Evolutionary conservation across 2,113 vertebrate species (phyloP).

Genomic region (Uria lomvia): DNA sequence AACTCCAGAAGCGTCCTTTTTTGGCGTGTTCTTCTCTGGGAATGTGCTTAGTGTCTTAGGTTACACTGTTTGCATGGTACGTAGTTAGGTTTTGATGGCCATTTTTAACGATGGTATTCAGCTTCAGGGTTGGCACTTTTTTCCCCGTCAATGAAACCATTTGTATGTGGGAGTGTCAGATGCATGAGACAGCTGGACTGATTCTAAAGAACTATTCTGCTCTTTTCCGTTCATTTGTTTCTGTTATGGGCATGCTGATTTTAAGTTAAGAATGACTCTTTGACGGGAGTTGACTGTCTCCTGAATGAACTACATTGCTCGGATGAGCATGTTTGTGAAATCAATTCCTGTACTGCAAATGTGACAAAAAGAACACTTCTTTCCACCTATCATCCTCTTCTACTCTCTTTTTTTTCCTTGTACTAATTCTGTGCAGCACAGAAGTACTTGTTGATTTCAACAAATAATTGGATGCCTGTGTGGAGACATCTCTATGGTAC

Average conservation of each 20-base stretch:
- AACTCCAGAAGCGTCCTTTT: background rate
- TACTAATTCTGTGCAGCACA: background rate
- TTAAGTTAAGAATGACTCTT: constrained; percentile 58
- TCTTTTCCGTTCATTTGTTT: constrained; percentile 60
- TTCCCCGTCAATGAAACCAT: constrained; percentile 20
- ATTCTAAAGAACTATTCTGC: constrained; percentile 62
- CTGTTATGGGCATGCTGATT: constrained; percentile 22
- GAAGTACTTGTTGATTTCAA: constrained; percentile 48
- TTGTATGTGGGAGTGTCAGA: constrained; percentile 31
- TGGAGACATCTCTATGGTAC: background rate
- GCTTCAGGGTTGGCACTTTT: background rate
- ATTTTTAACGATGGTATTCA: constrained; percentile 14
- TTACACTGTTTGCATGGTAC: background rate
- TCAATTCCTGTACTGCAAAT: constrained; percentile 53
- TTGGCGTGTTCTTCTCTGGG: background rate
- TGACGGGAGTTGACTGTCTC: constrained; percentile 14
- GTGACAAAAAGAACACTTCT: constrained; percentile 42
- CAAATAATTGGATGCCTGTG: constrained; percentile 48
- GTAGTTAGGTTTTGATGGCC: background rate
- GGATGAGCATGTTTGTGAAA: constrained; percentile 29
- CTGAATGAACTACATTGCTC: constrained; percentile 48
- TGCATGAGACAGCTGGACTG: constrained; percentile 50
- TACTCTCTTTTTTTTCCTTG: background rate
- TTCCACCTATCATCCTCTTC: constrained; percentile 27
- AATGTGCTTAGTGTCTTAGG: background rate